Conservation (phyloP, 2,888 invertebrate species). For the Dichetophora obliterata region DNA sequence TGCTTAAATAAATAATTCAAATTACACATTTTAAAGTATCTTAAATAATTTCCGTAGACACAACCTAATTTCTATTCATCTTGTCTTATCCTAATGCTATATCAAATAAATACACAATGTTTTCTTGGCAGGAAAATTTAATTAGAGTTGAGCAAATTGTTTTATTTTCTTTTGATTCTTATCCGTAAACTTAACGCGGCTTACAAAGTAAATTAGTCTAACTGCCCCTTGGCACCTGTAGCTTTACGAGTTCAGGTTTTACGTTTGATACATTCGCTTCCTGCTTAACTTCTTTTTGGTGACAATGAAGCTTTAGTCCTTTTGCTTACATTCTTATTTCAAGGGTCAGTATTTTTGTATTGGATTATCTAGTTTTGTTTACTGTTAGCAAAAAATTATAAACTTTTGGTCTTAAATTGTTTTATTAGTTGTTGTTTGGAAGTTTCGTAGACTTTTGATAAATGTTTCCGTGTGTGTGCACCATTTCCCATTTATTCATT, state of each 20-base stretch:
- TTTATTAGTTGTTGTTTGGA: not conserved
- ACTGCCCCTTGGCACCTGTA: slow-evolving; percentile 8
- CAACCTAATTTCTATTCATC: no score
- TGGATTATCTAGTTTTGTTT: slow-evolving; percentile 24
- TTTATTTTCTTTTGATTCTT: slow-evolving; percentile 54
- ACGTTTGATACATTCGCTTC: not conserved
- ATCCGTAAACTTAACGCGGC: slow-evolving; percentile 47
- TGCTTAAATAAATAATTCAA: not conserved
- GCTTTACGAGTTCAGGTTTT: slow-evolving; percentile 39
- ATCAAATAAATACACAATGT: no score
- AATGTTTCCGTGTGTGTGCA: no score
- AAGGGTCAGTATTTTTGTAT: slow-evolving; percentile 3
- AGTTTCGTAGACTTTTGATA: not conserved
- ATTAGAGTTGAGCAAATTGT: slow-evolving; percentile 54
- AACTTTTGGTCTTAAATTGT: slow-evolving; percentile 4
- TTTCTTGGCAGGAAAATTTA: slow-evolving; percentile 45
- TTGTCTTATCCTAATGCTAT: no score
- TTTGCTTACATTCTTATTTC: slow-evolving; percentile 15
- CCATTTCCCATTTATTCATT: no score
- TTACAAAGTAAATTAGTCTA: slow-evolving; percentile 37
- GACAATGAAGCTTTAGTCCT: not conserved
- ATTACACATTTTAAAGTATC: not conserved
- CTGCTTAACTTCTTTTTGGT: slow-evolving; percentile 16
- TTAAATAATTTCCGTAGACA: no score
- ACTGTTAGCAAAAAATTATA: not conserved